These are phyloP conservation scores for Pristionchus japonicus DNA, from an alignment of 2,888 invertebrate genomes.

Conservation along the genomic window DNA sequence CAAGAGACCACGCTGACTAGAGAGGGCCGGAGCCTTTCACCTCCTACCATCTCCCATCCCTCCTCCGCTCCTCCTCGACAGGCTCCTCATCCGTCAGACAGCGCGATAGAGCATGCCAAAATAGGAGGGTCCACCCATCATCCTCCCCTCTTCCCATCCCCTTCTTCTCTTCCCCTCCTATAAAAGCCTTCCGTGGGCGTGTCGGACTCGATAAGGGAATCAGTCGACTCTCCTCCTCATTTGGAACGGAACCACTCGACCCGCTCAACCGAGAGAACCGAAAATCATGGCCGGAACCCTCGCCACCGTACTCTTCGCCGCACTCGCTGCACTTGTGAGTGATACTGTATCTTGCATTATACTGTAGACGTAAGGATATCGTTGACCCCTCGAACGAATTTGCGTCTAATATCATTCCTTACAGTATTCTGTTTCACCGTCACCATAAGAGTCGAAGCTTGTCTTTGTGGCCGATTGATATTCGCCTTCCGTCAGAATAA, in stretches of 20 bases:
- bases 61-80: too few species aligned
- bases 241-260: constrained; percentile 32
- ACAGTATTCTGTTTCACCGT: neutral
- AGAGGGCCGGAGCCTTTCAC: too few species aligned
- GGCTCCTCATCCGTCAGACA: too few species aligned
- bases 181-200: constrained; percentile 37
- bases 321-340: neutral
- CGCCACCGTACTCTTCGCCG: constrained; percentile 26
- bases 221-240: constrained; percentile 27
- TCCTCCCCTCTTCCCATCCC: neutral
- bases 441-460: neutral
- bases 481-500: too few species aligned
- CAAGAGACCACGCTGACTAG: too few species aligned
- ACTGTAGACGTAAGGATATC: neutral
- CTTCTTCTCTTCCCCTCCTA: neutral
- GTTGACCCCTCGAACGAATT: neutral
- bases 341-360: neutral
- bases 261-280: neutral
- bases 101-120: too few species aligned
- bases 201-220: constrained; percentile 30
- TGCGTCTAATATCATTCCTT: neutral
- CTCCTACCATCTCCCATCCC: too few species aligned
- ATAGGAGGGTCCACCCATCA: too few species aligned
- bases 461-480: neutral
- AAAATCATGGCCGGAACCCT: constrained; percentile 35